Evolutionary conservation across 2,113 vertebrate species (phyloP).

Genomic region (Ancistrus triradiatus): DNA sequence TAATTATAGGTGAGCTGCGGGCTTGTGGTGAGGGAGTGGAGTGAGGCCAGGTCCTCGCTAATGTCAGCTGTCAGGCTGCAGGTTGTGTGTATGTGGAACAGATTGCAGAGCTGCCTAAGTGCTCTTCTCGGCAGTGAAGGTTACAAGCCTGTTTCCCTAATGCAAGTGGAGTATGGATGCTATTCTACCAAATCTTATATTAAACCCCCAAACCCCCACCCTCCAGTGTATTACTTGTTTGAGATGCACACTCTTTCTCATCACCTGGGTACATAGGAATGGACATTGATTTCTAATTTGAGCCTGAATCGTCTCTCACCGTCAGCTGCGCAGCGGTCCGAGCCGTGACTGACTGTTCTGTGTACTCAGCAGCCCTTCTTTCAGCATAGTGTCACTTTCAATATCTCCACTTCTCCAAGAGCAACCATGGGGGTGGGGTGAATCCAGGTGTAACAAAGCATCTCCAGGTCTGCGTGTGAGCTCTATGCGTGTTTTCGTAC

Average conservation of each 20-base stretch:
- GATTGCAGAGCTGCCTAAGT: constrained; percentile 20
- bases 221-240: not conserved
- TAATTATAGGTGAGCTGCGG: constrained; percentile 36
- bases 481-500: not conserved
- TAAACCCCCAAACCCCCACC: no score
- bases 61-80: constrained; percentile 34
- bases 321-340: not conserved
- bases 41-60: constrained; percentile 34
- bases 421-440: not conserved
- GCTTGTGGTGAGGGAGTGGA: constrained; percentile 24
- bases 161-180: not conserved
- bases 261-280: constrained; percentile 11
- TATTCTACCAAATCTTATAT: not conserved
- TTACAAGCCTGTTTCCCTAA: constrained; percentile 14
- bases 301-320: constrained; percentile 19
- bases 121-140: constrained; percentile 30
- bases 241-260: constrained; percentile 12
- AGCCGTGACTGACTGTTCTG: constrained; percentile 36
- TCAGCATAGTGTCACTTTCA: constrained; percentile 40
- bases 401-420: constrained; percentile 27
- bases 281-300: constrained; percentile 48
- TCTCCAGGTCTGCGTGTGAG: constrained; percentile 10
- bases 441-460: constrained; percentile 9
- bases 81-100: constrained; percentile 7
- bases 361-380: constrained; percentile 42